Base-by-base conservation (phyloP, 2,797 vertebrate species). In the Muscicapa comitata region DNA sequence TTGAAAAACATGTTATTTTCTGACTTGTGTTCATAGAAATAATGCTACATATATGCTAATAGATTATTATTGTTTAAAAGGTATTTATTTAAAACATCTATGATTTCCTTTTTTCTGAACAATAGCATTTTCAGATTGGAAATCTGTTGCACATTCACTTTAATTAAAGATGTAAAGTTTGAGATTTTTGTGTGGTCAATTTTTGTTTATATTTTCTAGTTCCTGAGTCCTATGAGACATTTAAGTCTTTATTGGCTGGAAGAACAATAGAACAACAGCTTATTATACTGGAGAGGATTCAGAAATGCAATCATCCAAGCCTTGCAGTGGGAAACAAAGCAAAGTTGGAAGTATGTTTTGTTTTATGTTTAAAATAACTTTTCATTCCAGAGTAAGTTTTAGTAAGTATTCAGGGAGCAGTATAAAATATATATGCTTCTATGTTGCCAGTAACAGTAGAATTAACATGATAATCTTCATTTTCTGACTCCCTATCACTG, bases 251-350 rank as follows among this genome's bases (percentile, higher is more conserved):
- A 82, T 95, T 99, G 67, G 72, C 40, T 3, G 98, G 98, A 85
- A 98, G 98, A 96, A 96, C 98, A 6, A 55, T 92, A 14, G 99
- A 98, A 62, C 97, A 99, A 86, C 99, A 99, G 97, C 97, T 98
- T 79, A 80, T 98, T 96, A 98, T 99, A 77, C 47, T 99, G 95
- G 99, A 99, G 90, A 98, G 99, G 70, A 99, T 99, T 74, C 98
- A 98, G 96, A 99, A 99, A 66, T 98, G 98, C 96, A 99, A 98
- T 97, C 99, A 99, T 78, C 99, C 99, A 2, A 98, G 99, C 94
- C 97, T 99, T 58, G 98, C 98, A 51, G 97, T 84, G 3, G 99
- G 99, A 83, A 99, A 99, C 97, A 99, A 99, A 95, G 96, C 98
- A 10, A 99, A 99, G 86, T 92, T 99, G 63, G 98, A 99, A 97